Conservation (phyloP, 2,113 vertebrate species). For the Zosterops hypoxanthus region DNA sequence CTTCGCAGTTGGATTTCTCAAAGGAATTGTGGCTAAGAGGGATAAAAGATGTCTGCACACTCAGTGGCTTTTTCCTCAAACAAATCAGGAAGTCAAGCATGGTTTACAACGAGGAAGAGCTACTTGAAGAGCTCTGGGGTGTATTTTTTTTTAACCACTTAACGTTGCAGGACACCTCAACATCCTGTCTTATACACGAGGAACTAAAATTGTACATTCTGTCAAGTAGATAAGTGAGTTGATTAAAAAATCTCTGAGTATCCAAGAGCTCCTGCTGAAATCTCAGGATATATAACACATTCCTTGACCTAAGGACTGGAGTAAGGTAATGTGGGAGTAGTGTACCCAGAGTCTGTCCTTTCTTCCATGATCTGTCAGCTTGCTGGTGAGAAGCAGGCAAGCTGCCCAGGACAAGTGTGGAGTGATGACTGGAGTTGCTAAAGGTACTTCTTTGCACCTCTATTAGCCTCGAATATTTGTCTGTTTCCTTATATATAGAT, state of each 20-base stretch:
- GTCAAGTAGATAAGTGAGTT: constrained; percentile 15
- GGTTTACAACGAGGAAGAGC: constrained; percentile 27
- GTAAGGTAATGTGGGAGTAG: neutral
- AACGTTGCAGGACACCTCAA: constrained; percentile 2
- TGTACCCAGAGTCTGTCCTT: neutral
- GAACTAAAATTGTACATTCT: neutral
- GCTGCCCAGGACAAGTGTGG: neutral
- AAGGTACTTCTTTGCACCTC: neutral
- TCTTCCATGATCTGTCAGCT: neutral
- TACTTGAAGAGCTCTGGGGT: constrained; percentile 44
- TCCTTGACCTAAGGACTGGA: neutral
- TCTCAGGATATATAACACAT: neutral
- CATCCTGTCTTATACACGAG: neutral
- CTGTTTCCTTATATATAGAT: neutral
- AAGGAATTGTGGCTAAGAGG: constrained; percentile 47
- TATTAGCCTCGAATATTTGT: neutral
- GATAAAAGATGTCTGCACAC: constrained; percentile 33
- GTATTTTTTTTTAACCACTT: constrained; percentile 23
- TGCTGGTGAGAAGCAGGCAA: neutral
- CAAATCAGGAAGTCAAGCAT: constrained; percentile 58
- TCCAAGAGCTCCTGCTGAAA: neutral
- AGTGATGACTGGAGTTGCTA: neutral
- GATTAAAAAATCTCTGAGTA: neutral
- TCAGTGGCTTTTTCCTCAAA: constrained; percentile 53
- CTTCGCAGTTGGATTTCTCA: constrained; percentile 53